Evolutionary conservation across 2,797 vertebrate species (phyloP).

Genomic region (Oryzias dopingdopingensis): DNA sequence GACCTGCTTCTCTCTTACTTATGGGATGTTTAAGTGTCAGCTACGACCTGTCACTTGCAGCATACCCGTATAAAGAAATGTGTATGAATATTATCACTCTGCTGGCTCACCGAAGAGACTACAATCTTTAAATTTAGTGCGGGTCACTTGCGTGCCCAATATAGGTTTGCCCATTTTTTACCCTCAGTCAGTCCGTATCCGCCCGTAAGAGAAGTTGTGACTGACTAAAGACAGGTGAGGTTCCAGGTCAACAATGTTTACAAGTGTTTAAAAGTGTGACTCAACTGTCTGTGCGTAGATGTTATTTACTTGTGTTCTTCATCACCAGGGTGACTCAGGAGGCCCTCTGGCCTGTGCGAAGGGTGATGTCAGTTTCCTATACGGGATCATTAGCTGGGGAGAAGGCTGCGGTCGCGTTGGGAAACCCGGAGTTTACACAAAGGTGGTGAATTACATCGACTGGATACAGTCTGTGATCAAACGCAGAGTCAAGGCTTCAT

Average conservation of each 20-base stretch:
- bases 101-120: too few relatives aligned
- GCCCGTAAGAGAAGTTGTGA: too few relatives aligned
- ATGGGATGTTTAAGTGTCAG: too few relatives aligned
- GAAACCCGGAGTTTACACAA: slow-evolving; percentile 93
- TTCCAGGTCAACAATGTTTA: not conserved
- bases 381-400: slow-evolving; percentile 95
- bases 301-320: slow-evolving; percentile 25
- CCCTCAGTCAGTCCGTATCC: too few relatives aligned
- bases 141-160: too few relatives aligned
- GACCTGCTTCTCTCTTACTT: too few relatives aligned
- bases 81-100: too few relatives aligned
- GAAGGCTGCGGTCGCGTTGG: slow-evolving; percentile 83
- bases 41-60: too few relatives aligned
- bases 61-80: too few relatives aligned
- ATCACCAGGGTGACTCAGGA: slow-evolving; percentile 89
- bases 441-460: slow-evolving; percentile 83
- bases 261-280: slow-evolving; percentile 36
- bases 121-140: too few relatives aligned
- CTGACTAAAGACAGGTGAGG: too few relatives aligned
- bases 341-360: slow-evolving; percentile 88
- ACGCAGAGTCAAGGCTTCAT: slow-evolving; percentile 47
- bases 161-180: too few relatives aligned
- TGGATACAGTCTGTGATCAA: slow-evolving; percentile 86
- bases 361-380: slow-evolving; percentile 84
- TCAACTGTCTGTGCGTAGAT: slow-evolving; percentile 28